Base-by-base conservation (phyloP, 2,888 invertebrate genomes). In the Rhyacophila evoluta region DNA sequence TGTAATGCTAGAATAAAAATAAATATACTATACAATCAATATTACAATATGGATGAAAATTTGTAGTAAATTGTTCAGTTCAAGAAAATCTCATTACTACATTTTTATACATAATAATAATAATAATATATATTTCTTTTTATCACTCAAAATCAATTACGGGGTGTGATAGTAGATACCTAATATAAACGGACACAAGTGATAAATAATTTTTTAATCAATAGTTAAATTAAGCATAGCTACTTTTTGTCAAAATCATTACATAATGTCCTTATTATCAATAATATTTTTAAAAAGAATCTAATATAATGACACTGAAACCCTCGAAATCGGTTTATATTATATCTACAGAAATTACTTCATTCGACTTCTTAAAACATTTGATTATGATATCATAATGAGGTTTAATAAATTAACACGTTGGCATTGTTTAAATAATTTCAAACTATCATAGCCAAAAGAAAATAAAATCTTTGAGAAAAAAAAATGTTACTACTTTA, bases 101-200 rank as follows among this genome's bases (percentile, higher is more conserved):
- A 19, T 15, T 55, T 55, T 28, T 25, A 37, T 27, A 75, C 19
- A 28, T 38, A n/a, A 37, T 36, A 69, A n/a, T n/a, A 33, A 68
- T 70, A 27, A 39, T 70, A 72, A n/a, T 37, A 72, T 72, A 72
- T 72, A 36, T 15, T 19, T 72, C n/a, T 72, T 36, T 72, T 41
- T 72, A 72, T 72, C 41, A 72, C 72, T 39, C 72, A 39, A 69
- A 27, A 72, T 72, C 37, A 33, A 1, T 27, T 39, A 39, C 15
- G 72, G 70, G 72, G 55, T 19, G 15, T 71, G 71, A 37, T 36
- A 36, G 15, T 36, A 41, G 25, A 68, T 67, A 77, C 77, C 77
- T 77, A 33, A 4, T 33, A 72, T 72, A 77, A 72, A 72, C 72
- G 77, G 77, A 77, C 72, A 75, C 69, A 37, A 36, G 69, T 38